Base-by-base conservation (phyloP, 2,113 vertebrate genomes). In the Notarius lentiginosus region DNA sequence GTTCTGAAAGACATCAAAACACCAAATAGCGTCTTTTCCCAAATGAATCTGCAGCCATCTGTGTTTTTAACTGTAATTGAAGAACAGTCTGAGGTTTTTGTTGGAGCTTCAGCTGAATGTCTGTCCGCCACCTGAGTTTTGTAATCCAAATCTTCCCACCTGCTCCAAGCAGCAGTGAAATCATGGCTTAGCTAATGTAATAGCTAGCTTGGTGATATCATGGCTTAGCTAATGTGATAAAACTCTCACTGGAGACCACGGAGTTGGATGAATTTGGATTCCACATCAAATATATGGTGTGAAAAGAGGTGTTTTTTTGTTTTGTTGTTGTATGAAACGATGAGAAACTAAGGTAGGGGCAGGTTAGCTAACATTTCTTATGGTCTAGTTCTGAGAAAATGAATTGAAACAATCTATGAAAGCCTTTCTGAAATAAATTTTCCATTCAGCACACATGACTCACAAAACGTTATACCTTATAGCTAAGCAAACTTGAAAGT, bases 111-210 rank as follows among this genome's bases (percentile, higher is more conserved):
- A 53, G 60, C 49, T 61, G 55, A 60, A 89, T 53, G 55, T 75
- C 88, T 86, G 73, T 91, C 90, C 86, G 90, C 89, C 92, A 91
- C 68, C 87, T 92, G 92, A 89, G 79, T 34, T 27, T 55, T 68
- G 83, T 87, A 85, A 84, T 77, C 85, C 60, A 72, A 77, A 90
- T 91, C 87, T 90, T 76, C 92, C 93, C 93, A 94, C 93, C 93
- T 95, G 93, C 92, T 93, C 90, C 89, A 91, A 91, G 92, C 93
- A 83, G 82, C 92, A 92, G 86, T 89, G 68, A 87, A 61, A 63
- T 30, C 47, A 65, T 82, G 79, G 55, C 58, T 82, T 73, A 82
- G 68, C 66, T 87, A 82, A 87, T 63, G 66, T 47, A 60, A 51
- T 82, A 85, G 82, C 90, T 91, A 91, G 92, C 93, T 79, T 92